Evolutionary conservation across 2,888 invertebrate genomes (phyloP).

Genomic region (Pardosa pseudoannulata): DNA sequence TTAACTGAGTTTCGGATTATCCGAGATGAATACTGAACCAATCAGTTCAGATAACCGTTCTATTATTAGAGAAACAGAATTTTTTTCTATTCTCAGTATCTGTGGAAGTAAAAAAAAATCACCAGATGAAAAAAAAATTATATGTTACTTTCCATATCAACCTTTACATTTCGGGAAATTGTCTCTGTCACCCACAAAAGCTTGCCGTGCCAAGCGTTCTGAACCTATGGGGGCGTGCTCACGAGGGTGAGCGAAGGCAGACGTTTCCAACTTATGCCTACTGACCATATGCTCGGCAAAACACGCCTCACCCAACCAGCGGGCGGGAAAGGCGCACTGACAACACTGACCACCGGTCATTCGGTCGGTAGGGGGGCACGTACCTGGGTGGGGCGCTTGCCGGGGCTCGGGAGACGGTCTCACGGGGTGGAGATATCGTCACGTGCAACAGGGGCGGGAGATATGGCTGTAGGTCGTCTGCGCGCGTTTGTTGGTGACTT

Average conservation of each 20-base stretch:
- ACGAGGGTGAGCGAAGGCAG: slow-evolving; percentile 12
- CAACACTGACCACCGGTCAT: not conserved
- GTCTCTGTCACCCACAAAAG: not conserved
- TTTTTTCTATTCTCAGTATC: no score
- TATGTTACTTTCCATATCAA: not conserved
- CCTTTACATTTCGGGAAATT: not conserved
- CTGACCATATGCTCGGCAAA: slow-evolving; percentile 4
- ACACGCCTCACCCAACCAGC: not conserved
- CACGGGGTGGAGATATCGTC: slow-evolving; percentile 5
- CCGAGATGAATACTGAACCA: no score
- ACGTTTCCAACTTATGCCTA: not conserved
- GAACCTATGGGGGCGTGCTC: slow-evolving; percentile 6
- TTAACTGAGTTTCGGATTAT: no score
- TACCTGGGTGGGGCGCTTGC: not conserved
- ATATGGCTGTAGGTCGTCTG: slow-evolving; percentile 7
- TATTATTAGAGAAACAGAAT: no score
- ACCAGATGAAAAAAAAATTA: no score
- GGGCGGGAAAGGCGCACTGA: not conserved
- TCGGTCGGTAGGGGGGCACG: not conserved
- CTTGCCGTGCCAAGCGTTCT: not conserved
- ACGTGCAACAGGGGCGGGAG: slow-evolving; percentile 8
- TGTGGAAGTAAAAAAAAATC: no score
- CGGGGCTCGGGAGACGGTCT: not conserved
- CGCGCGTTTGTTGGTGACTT: not conserved
- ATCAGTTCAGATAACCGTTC: no score